These are phyloP conservation scores for Parauchenoglanis ngamensis DNA, from an alignment of 2,797 vertebrate genomes.

Conservation along the genomic window DNA sequence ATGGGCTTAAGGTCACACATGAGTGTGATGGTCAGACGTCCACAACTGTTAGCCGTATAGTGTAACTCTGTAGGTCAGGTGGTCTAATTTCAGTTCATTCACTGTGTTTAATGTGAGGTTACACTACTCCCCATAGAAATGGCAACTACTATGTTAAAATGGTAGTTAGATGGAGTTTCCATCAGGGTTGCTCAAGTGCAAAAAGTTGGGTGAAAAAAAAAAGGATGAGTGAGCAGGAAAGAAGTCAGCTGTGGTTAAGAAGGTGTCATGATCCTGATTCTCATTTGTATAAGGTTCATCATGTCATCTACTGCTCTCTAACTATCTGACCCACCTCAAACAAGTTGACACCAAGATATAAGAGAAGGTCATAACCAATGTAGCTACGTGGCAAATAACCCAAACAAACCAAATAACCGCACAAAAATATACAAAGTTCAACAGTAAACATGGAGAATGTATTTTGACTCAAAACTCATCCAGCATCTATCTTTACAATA, in stretches of 20 bases:
- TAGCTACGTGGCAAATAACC: too few relatives aligned
- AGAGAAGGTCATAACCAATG: too few relatives aligned
- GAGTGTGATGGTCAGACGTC: neutral
- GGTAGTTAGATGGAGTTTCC: neutral
- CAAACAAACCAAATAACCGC: neutral
- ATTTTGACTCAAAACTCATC: neutral
- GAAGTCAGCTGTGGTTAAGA: neutral
- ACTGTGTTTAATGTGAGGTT: neutral
- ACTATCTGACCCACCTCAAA: neutral
- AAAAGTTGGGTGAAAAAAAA: neutral
- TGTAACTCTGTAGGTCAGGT: neutral
- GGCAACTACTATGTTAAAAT: neutral
- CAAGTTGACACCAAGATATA: neutral
- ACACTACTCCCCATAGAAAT: neutral
- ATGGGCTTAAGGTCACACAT: neutral
- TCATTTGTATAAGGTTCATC: neutral
- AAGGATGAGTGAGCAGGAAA: neutral
- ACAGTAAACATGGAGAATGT: constrained; percentile 6
- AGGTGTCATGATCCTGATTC: neutral
- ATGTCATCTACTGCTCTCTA: neutral
- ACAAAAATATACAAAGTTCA: neutral
- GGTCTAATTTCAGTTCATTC: neutral
- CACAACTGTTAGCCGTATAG: neutral
- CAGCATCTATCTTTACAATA: neutral
- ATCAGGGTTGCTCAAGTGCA: neutral